A percentile compares a stretch with the other conserved stretches of the same genome.
phyloP scores from a whole-genome alignment of 2,888 invertebrate species.

The Eupithecia tripunctaria region DNA sequence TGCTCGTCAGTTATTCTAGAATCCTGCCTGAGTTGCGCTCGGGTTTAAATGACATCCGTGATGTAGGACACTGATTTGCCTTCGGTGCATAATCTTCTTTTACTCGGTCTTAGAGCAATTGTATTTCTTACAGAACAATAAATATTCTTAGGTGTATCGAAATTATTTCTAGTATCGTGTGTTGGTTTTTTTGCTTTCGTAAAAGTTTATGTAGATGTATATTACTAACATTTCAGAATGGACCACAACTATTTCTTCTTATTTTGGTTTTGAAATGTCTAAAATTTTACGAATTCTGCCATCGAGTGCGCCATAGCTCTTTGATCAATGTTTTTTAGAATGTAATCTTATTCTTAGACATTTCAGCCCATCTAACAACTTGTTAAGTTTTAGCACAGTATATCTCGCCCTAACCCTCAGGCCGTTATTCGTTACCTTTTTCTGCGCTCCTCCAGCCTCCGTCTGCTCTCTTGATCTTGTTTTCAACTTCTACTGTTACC shows the following conservation, averaged over 20 bases:
- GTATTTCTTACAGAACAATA: neutral
- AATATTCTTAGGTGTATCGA: too few relatives aligned
- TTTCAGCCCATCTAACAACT: neutral
- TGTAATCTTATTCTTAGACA: neutral
- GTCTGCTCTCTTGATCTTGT: slow-evolving; percentile 40
- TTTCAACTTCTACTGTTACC: slow-evolving; percentile 34
- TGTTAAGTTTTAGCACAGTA: neutral
- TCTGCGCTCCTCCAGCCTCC: slow-evolving; percentile 33
- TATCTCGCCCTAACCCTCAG: slow-evolving; percentile 29
- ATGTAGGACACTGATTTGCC: too few relatives aligned
- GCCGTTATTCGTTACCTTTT: slow-evolving; percentile 46
- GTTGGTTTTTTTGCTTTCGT: neutral
- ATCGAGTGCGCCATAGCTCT: too few relatives aligned
- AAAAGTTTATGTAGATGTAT: neutral
- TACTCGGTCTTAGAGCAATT: neutral
- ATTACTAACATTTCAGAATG: neutral
- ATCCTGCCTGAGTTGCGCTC: too few relatives aligned
- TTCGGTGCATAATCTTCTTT: neutral
- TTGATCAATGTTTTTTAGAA: neutral
- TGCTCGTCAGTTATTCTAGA: too few relatives aligned
- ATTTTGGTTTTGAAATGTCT: neutral
- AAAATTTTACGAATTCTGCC: too few relatives aligned
- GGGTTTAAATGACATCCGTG: too few relatives aligned
- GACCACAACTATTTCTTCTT: neutral
- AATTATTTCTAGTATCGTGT: neutral